Base-by-base conservation (phyloP, 2,797 vertebrate species). In the Tolypeutes matacus region DNA sequence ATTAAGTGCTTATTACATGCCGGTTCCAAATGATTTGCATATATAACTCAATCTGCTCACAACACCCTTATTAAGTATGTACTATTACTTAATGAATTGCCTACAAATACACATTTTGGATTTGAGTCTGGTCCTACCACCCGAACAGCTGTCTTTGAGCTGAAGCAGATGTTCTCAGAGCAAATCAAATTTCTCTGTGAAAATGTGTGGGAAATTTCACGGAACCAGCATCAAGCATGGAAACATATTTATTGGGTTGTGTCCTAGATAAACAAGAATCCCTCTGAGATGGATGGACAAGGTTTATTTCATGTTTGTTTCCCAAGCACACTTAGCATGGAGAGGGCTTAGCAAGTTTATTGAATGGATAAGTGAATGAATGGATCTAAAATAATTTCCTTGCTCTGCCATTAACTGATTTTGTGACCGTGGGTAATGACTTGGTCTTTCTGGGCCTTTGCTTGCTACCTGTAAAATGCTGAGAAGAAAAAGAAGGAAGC, bases 261-360 rank as follows among this genome's bases (percentile, higher is more conserved):
- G 36, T 91, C n/a, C 62, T 81, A 72, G 75, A 70, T 56, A 89
- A 89, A 86, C 31, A 77, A 56, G 13, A 81, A 23, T 46, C 39
- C 49, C 53, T 81, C 36, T 27, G 73, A 87, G 77, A 36, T 46
- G 10, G 60, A 39, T 27, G 17, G 80, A 29, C 23, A 46, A 85
- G 25, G 87, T 62, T 86, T 87, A 84, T 91, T 91, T 81, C 72
- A 12, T 85, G 36, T 70, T 77, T 87, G 17, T 49, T 56, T 88
- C 31, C 21, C 36, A 64, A 42, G 53, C 39, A 29, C 34, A 72
- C 27, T 69, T 49, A 49, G 64, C 46, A 31, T 73, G 14, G 36
- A 70, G 18, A 12, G 5, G 13, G 62, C 6, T 81, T 78, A 77
- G 49, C 21, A 73, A 72, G 49, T 62, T 31, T 93, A 18, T 5